A percentile compares a stretch with the other conserved stretches of the same genome.
phyloP scores from a whole-genome alignment of 1,140 invertebrate species.

The Phymastichus coffea region DNA sequence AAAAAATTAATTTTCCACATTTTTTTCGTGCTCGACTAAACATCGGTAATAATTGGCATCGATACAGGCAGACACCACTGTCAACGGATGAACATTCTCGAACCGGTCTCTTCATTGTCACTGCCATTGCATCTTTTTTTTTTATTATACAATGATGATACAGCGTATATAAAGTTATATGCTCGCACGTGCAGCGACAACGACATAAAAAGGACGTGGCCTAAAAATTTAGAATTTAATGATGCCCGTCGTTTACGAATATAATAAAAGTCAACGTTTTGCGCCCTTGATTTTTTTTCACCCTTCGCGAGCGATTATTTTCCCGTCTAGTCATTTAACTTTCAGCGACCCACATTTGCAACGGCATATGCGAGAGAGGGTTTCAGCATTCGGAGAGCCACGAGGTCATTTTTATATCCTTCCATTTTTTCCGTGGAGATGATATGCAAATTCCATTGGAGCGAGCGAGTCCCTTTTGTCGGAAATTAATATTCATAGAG shows the following conservation, averaged over 20 bases:
- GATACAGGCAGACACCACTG: background rate
- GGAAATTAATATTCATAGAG: slow-evolving; percentile 51
- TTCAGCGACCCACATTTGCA: slow-evolving; percentile 35
- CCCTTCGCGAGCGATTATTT: too few species aligned
- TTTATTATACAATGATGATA: slow-evolving; percentile 45
- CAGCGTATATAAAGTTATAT: slow-evolving; percentile 35
- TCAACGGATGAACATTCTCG: background rate
- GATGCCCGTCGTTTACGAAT: slow-evolving; percentile 40
- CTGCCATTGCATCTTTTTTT: slow-evolving; percentile 29
- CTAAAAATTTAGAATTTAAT: slow-evolving; percentile 38
- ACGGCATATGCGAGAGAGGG: slow-evolving; percentile 26
- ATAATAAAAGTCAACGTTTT: slow-evolving; percentile 48
- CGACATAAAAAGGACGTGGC: slow-evolving; percentile 21
- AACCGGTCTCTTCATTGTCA: slow-evolving; percentile 21
- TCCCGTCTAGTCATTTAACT: slow-evolving; percentile 43
- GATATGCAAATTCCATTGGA: slow-evolving; percentile 43
- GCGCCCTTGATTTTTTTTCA: slow-evolving; percentile 31
- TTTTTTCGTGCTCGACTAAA: slow-evolving; percentile 19
- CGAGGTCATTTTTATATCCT: slow-evolving; percentile 33
- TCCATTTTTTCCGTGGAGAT: slow-evolving; percentile 37
- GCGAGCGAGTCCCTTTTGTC: slow-evolving; percentile 27
- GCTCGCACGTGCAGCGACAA: slow-evolving; percentile 24
- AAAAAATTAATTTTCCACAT: slow-evolving; percentile 1
- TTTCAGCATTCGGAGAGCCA: too few species aligned
- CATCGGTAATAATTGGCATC: slow-evolving; percentile 3